phyloP scores from a whole-genome alignment of 2,797 vertebrate species.

The Mastacembelus armatus region DNA sequence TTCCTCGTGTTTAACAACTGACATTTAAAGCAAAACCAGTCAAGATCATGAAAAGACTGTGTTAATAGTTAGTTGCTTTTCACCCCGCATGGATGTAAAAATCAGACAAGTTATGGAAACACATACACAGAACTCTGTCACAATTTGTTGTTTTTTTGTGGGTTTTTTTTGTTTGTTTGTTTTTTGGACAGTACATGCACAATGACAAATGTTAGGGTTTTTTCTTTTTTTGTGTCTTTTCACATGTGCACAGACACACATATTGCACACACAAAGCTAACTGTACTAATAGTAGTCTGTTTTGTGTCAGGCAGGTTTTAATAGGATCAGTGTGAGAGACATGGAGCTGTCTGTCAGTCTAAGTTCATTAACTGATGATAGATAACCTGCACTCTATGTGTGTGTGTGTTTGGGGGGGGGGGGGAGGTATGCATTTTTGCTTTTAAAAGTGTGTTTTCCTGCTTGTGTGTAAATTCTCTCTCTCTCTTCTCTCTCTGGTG shows the following conservation, averaged over 20 bases:
- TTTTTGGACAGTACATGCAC: not conserved
- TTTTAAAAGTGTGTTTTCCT: slow-evolving; percentile 46
- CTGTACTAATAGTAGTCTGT: slow-evolving; percentile 92
- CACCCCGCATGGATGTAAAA: too few species aligned
- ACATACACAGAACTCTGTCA: too few species aligned
- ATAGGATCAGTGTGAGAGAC: slow-evolving; percentile 94
- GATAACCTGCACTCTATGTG: slow-evolving; percentile 77
- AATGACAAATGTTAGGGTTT: not conserved
- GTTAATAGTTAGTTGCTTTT: too few species aligned
- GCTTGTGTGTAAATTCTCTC: slow-evolving; percentile 56
- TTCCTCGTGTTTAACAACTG: not conserved
- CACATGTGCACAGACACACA: slow-evolving; percentile 26
- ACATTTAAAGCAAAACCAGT: not conserved
- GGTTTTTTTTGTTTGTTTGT: too few species aligned
- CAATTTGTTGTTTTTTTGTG: too few species aligned
- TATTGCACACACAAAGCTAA: slow-evolving; percentile 77
- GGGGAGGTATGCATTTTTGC: slow-evolving; percentile 37
- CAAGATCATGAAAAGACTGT: too few species aligned
- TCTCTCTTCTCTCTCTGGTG: slow-evolving; percentile 54
- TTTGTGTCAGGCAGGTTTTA: slow-evolving; percentile 93
- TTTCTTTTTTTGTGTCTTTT: not conserved
- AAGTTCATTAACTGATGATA: slow-evolving; percentile 94
- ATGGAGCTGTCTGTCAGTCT: slow-evolving; percentile 96
- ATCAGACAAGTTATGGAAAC: too few species aligned
- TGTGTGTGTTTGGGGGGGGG: slow-evolving; percentile 30